Base-by-base conservation (phyloP, 2,113 vertebrate genomes). In the Melanostigma gelatinosum region DNA sequence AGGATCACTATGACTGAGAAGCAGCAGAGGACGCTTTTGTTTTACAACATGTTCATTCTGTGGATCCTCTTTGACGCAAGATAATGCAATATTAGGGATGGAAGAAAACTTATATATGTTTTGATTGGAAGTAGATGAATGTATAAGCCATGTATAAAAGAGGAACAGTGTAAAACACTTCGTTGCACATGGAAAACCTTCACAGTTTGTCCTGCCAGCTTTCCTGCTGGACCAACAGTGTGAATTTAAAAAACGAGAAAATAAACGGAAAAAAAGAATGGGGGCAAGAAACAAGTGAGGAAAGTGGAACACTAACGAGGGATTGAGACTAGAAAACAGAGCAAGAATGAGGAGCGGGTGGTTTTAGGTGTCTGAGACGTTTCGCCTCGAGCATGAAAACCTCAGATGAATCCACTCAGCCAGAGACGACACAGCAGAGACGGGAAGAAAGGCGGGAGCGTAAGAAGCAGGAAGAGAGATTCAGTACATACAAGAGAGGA, bases 1-100 rank as follows among this genome's bases (percentile, higher is more conserved):
- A 99, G 95, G 87, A 98, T 90, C 6, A 90, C 85, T 44, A 98
- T 96, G 29, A 97, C 98, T 99, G 94, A 20, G 71, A 72, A 75
- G 68, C n/a, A 82, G n/a, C 32, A 54, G 36, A 8, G 2, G 4
- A 29, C 3, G 8, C 18, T 2, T 22, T 50, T 20, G 48, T 63
- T 44, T 58, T 22, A 24, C 1, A 52, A 46, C n/a, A 29, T 3
- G 0, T 66, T 50, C 13, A 16, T 44, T 44, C 4, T 15, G 27
- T 20, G 29, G 40, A 62, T 57, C 12, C 2, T 60, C 48, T 50
- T 18, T 50, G 48, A 32, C 48, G 61, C n/a, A 34, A 27, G 7
- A 36, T 20, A 27, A 10, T 32, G 8, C 12, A 61, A 61, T 40
- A 29, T 29, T 29, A 6, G n/a, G 36, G 24, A 16, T 1, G 22